Conservation (phyloP, 2,113 vertebrate genomes). For the Mellivora capensis region DNA sequence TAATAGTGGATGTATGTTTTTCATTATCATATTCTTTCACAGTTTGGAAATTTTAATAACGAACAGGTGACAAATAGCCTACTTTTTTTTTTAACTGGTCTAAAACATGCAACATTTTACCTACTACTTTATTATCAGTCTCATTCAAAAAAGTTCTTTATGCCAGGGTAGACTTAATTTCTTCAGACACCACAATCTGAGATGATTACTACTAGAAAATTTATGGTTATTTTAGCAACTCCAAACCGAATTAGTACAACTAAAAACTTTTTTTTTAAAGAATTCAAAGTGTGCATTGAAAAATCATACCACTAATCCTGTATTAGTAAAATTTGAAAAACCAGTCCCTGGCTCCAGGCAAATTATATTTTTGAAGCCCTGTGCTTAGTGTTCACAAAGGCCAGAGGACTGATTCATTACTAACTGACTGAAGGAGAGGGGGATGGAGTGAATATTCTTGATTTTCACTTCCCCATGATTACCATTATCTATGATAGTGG, state of each 20-base stretch:
- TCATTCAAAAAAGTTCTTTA: background rate
- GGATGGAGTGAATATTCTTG: background rate
- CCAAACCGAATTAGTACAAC: background rate
- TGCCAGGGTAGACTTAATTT: background rate
- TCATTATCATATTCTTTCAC: background rate
- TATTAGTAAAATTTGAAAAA: background rate
- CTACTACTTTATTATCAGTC: background rate
- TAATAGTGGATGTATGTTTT: background rate
- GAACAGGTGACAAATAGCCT: background rate
- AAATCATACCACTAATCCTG: background rate
- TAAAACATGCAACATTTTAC: background rate
- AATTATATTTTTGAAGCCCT: background rate
- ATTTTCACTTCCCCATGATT: background rate
- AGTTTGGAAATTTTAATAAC: background rate
- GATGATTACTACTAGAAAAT: background rate
- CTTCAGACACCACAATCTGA: background rate
- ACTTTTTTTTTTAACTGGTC: background rate
- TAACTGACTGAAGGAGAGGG: background rate
- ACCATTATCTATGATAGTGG: background rate
- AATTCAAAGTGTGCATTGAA: background rate
- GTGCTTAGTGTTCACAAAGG: background rate
- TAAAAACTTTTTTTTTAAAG: background rate
- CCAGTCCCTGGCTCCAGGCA: background rate
- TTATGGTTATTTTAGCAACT: background rate
- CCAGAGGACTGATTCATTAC: background rate